Evolutionary conservation across 1,140 invertebrate genomes (phyloP), one percentile per base, ranked within the genome.

Genomic region (Hyles euphorbiae): DNA sequence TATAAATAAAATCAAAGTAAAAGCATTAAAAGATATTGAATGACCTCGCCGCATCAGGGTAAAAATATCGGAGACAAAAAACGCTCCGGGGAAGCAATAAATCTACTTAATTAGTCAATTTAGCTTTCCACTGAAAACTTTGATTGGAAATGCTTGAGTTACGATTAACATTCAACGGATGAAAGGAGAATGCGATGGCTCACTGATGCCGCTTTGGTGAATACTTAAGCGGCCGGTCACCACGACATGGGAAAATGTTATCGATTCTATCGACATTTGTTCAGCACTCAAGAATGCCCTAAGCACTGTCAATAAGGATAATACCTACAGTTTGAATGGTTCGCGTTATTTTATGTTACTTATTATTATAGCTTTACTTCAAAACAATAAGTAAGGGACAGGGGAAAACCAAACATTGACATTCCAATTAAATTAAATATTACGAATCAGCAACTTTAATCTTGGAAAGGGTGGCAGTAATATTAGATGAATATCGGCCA

Each of bases 31-130:
- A 73, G 76, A 83, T 80, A 80, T 78, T 70, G 70, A 72, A 74
- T 78, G 76, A 83, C 79, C 78, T 79, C 76, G 77, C 54, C 65
- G 61, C 60, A 59, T 65, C 48, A 59, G 56, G 53, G 68, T 78
- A 78, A 75, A 84, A 80, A 82, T 83, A 83, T 70, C 72, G 65
- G 56, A 64, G 62, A 54, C 65, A 61, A 61, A 70, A 72, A 70
- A 76, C 56, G 33, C 70, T 81, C 64, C 58, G 59, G 71, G 82
- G 84, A 87, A 83, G 78, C 68, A 65, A 83, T 87, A 85, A 87
- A 87, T 87, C 75, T 58, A 58, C 61, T 83, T 83, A 87, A 85
- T 87, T 87, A 81, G 82, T 81, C 81, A 78, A 84, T 84, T 84
- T 72, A 71, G 70, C 70, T 78, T 81, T 75, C 65, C 53, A 78